Conservation (phyloP, 2,888 invertebrate species). For the Microchrysa polita region DNA sequence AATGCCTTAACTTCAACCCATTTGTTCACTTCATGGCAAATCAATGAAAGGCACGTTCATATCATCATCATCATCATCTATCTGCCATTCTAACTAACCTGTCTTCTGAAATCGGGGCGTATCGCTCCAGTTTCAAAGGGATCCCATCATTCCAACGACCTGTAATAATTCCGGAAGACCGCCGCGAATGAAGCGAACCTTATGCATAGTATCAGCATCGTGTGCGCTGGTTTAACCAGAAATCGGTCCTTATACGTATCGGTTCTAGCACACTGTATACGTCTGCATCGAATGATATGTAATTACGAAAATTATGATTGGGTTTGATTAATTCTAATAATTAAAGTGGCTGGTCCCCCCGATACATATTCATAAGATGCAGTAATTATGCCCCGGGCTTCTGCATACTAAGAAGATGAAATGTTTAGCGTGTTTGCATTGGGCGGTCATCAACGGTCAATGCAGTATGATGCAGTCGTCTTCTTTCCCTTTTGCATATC, state of each 20-base stretch:
- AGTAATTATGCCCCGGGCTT: slow-evolving; percentile 30
- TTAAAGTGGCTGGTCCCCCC: slow-evolving; percentile 34
- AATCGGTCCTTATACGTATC: too few relatives aligned
- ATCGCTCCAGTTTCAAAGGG: slow-evolving; percentile 17
- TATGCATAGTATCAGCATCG: too few relatives aligned
- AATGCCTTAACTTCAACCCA: too few relatives aligned
- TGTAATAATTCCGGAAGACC: neutral
- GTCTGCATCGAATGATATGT: slow-evolving; percentile 34
- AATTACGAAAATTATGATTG: slow-evolving; percentile 45
- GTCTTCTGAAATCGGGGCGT: slow-evolving; percentile 25
- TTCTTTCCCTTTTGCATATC: slow-evolving; percentile 20
- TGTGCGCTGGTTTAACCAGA: too few relatives aligned
- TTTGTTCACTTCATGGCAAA: slow-evolving; percentile 13
- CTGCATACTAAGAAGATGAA: slow-evolving; percentile 19
- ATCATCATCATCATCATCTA: slow-evolving; percentile 10
- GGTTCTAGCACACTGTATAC: slow-evolving; percentile 5
- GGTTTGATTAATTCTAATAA: slow-evolving; percentile 44
- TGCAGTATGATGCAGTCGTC: slow-evolving; percentile 5
- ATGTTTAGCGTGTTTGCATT: slow-evolving; percentile 37
- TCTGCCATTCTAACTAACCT: neutral
- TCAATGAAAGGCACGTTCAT: slow-evolving; percentile 10
- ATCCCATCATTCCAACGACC: neutral
- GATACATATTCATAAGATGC: slow-evolving; percentile 43
- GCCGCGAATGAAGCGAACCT: neutral
- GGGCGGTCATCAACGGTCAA: neutral